Evolutionary conservation across 2,888 invertebrate genomes (phyloP).

Genomic region (Athetis lepigone): DNA sequence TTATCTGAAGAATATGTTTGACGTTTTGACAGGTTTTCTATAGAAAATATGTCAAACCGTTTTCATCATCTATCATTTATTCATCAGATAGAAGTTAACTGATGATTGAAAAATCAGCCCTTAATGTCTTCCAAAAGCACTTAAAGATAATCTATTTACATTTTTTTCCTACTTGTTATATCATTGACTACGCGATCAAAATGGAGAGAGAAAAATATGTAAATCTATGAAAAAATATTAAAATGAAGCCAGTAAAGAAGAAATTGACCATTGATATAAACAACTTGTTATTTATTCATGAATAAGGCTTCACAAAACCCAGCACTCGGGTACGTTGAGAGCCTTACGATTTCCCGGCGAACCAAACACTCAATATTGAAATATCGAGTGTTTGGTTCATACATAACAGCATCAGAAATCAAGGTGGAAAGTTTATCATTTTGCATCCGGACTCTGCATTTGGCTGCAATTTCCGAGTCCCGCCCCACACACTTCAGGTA

Average conservation of each 20-base stretch:
- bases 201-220: too few relatives aligned
- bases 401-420: constrained; percentile 50
- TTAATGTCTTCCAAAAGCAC: background rate
- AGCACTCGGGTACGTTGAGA: background rate
- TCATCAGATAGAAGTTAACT: too few relatives aligned
- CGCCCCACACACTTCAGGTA: constrained; percentile 23
- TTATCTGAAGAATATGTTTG: too few relatives aligned
- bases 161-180: too few relatives aligned
- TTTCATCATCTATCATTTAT: too few relatives aligned
- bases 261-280: background rate
- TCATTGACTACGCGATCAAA: too few relatives aligned
- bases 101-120: too few relatives aligned
- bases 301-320: background rate
- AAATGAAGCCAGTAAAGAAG: background rate
- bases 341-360: constrained; percentile 2
- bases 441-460: constrained; percentile 63
- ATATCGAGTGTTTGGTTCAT: too few relatives aligned
- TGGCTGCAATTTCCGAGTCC: constrained; percentile 66
- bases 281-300: constrained; percentile 1
- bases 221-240: background rate
- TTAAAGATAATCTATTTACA: background rate
- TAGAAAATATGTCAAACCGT: too few relatives aligned
- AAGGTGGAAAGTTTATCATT: constrained; percentile 63
- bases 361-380: constrained; percentile 43
- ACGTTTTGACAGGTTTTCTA: too few relatives aligned